Conservation (phyloP, 2,797 vertebrate genomes). For the Allobates femoralis region DNA sequence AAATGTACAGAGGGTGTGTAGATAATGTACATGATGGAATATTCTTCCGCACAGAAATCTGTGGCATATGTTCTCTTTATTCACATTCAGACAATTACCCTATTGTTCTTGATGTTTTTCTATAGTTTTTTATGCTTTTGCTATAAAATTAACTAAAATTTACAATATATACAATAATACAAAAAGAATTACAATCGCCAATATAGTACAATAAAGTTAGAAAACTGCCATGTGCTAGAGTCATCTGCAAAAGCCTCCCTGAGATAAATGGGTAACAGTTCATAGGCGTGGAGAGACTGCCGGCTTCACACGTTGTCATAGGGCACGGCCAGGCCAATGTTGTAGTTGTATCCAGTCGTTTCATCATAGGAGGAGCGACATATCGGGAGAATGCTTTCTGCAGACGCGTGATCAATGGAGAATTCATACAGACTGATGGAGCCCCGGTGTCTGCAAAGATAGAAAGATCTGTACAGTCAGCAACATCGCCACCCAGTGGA, state of each 20-base stretch:
- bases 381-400: constrained; percentile 86
- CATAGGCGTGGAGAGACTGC: background rate
- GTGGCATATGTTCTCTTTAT: background rate
- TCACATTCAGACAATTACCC: background rate
- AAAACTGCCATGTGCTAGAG: background rate
- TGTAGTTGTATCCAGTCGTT: constrained; percentile 85
- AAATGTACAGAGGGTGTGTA: background rate
- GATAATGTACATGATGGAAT: background rate
- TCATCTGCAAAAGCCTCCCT: background rate
- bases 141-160: background rate
- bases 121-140: background rate
- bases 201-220: background rate
- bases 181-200: background rate
- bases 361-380: constrained; percentile 85
- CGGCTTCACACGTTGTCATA: constrained; percentile 75
- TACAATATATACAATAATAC: constrained; percentile 22
- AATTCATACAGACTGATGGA: constrained; percentile 91
- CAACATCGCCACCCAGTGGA: background rate
- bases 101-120: background rate
- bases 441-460: constrained; percentile 82
- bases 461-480: background rate
- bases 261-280: background rate
- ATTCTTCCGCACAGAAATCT: background rate
- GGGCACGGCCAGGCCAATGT: constrained; percentile 86
- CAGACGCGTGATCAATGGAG: constrained; percentile 79